These are phyloP conservation scores for Carterocephalus palaemon DNA, from an alignment of 2,888 invertebrate species.

Conservation along the genomic window DNA sequence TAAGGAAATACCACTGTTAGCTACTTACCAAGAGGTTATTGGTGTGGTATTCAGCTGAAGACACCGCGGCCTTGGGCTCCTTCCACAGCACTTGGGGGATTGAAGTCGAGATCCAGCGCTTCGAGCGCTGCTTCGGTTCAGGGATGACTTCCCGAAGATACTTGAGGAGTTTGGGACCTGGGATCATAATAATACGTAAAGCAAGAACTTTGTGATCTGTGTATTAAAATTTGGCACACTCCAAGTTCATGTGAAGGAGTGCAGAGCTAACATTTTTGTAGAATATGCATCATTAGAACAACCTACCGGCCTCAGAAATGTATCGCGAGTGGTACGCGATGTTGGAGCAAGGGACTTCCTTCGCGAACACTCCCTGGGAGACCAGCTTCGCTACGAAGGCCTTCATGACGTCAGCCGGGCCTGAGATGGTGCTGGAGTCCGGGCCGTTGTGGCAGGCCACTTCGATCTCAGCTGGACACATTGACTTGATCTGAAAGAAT, in stretches of 20 bases:
- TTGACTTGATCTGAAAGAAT: constrained; percentile 75
- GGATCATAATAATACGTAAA: too few species aligned
- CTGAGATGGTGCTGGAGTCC: constrained; percentile 94
- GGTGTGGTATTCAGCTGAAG: constrained; percentile 93
- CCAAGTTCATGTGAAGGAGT: too few species aligned
- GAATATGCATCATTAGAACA: neutral
- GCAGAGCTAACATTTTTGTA: too few species aligned
- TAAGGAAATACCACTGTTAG: too few species aligned
- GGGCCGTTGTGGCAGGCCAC: constrained; percentile 93
- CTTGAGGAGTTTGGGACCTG: constrained; percentile 82
- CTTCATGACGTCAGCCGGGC: constrained; percentile 84
- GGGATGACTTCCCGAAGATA: constrained; percentile 82
- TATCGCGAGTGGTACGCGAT: constrained; percentile 94
- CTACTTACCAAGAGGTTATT: constrained; percentile 87
- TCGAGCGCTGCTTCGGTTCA: constrained; percentile 81
- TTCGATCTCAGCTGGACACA: constrained; percentile 87
- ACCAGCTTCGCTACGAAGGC: constrained; percentile 82
- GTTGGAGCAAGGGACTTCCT: constrained; percentile 90
- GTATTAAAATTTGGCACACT: too few species aligned
- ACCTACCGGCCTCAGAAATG: constrained; percentile 82
- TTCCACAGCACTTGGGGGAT: constrained; percentile 86
- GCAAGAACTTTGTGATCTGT: too few species aligned
- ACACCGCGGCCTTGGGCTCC: constrained; percentile 79
- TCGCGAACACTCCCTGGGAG: constrained; percentile 87
- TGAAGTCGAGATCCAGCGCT: constrained; percentile 92